phyloP scores from a whole-genome alignment of 2,113 vertebrate species.

The Brachyistius frenatus region DNA sequence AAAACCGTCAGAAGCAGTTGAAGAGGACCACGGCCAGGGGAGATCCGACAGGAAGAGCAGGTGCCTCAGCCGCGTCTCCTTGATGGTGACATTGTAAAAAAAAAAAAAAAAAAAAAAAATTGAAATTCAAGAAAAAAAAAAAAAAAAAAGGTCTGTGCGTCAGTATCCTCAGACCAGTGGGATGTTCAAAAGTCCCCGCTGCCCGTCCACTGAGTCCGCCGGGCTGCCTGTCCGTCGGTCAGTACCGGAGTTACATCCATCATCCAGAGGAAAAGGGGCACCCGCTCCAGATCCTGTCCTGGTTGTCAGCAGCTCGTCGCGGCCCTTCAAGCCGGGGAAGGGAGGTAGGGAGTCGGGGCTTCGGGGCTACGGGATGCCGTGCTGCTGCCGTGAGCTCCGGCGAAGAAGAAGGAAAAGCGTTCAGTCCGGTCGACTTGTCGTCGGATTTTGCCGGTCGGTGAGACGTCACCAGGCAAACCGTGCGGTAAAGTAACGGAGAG shows the following conservation, averaged over 20 bases:
- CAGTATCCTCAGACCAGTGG: neutral
- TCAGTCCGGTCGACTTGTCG: slow-evolving; percentile 23
- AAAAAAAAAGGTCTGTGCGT: neutral
- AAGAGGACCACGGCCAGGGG: neutral
- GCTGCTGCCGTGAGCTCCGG: slow-evolving; percentile 28
- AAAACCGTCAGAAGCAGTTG: neutral
- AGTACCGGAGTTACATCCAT: slow-evolving; percentile 42
- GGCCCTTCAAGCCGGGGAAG: slow-evolving; percentile 25
- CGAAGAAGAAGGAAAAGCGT: slow-evolving; percentile 9
- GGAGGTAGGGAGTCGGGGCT: neutral
- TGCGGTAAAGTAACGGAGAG: neutral
- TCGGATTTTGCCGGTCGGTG: slow-evolving; percentile 58
- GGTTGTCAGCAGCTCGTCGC: slow-evolving; percentile 15
- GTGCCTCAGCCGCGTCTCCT: slow-evolving; percentile 63
- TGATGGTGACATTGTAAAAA: slow-evolving; percentile 66
- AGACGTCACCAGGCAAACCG: slow-evolving; percentile 49
- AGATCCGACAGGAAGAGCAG: neutral
- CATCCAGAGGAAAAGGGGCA: neutral
- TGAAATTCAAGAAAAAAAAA: neutral
- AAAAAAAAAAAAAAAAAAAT: neutral
- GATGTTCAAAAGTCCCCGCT: slow-evolving; percentile 29
- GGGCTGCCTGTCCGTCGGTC: slow-evolving; percentile 34
- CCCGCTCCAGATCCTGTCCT: slow-evolving; percentile 17
- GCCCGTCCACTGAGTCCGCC: slow-evolving; percentile 28
- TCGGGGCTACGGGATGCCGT: slow-evolving; percentile 10